Conservation (phyloP, 1,140 invertebrate genomes). For the Papilio dardanus region DNA sequence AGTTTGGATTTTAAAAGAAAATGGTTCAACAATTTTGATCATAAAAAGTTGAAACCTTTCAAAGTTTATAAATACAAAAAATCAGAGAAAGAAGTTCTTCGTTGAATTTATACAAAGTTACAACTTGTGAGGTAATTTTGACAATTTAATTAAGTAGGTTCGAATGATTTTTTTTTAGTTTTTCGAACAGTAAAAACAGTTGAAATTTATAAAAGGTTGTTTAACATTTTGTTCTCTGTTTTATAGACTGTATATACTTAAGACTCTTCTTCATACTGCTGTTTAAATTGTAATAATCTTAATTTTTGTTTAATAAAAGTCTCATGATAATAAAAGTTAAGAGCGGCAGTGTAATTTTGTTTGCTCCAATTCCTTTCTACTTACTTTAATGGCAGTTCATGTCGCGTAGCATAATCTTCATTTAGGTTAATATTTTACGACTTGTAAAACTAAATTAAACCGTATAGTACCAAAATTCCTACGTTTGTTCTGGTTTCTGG, state of each 20-base stretch:
- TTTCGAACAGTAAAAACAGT: neutral
- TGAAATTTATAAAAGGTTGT: neutral
- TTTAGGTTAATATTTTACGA: constrained; percentile 62
- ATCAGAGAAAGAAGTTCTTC: constrained; percentile 37
- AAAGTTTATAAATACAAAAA: constrained; percentile 53
- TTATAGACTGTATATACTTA: neutral
- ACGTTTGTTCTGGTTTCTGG: neutral
- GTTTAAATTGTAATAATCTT: neutral
- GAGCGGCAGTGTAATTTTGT: constrained; percentile 46
- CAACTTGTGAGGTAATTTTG: neutral
- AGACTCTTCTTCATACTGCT: neutral
- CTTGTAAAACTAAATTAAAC: constrained; percentile 60
- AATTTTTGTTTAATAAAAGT: constrained; percentile 31
- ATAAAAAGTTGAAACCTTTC: constrained; percentile 44
- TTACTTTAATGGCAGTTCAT: constrained; percentile 61
- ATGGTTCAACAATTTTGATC: constrained; percentile 56
- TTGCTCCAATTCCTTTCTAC: constrained; percentile 57
- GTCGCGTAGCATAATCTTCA: constrained; percentile 58
- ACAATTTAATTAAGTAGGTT: neutral
- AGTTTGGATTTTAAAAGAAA: constrained; percentile 50
- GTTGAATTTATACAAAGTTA: constrained; percentile 18
- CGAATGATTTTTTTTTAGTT: neutral
- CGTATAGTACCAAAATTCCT: constrained; percentile 50
- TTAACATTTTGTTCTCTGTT: neutral
- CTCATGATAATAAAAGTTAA: constrained; percentile 38